phyloP scores from a whole-genome alignment of 2,797 vertebrate species.

The Enteromius anoplus region DNA sequence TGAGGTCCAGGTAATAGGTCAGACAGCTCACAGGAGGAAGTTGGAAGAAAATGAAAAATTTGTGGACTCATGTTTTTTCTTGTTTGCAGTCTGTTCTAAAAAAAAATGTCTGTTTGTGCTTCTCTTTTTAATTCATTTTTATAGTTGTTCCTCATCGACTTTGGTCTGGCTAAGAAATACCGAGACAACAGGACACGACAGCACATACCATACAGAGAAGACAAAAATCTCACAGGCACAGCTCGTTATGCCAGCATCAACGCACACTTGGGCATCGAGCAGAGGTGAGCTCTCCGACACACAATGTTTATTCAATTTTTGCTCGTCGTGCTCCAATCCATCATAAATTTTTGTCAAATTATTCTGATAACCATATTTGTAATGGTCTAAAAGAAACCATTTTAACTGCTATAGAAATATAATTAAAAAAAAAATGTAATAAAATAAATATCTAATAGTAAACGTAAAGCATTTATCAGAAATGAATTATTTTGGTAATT shows the following conservation, averaged over 20 bases:
- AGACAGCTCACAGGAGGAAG: slow-evolving; percentile 26
- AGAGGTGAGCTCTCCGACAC: slow-evolving; percentile 80
- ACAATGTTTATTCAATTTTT: neutral
- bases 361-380: neutral
- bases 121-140: slow-evolving; percentile 65
- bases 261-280: slow-evolving; percentile 98
- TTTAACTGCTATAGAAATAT: neutral
- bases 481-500: neutral
- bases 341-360: neutral
- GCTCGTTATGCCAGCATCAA: slow-evolving; percentile 99
- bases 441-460: too few relatives aligned
- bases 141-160: slow-evolving; percentile 99
- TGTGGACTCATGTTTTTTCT: neutral
- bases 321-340: neutral
- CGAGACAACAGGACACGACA: slow-evolving; percentile 99
- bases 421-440: too few relatives aligned
- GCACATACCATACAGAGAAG: slow-evolving; percentile 99
- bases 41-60: slow-evolving; percentile 22
- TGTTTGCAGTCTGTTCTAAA: slow-evolving; percentile 16
- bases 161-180: slow-evolving; percentile 99
- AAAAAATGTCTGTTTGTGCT: slow-evolving; percentile 37
- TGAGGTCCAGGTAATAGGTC: slow-evolving; percentile 25
- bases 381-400: neutral
- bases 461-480: neutral
- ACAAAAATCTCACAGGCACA: slow-evolving; percentile 99